These are phyloP conservation scores for Steatocranus sp. DNA, from an alignment of 2,797 vertebrate genomes.

Conservation along the genomic window DNA sequence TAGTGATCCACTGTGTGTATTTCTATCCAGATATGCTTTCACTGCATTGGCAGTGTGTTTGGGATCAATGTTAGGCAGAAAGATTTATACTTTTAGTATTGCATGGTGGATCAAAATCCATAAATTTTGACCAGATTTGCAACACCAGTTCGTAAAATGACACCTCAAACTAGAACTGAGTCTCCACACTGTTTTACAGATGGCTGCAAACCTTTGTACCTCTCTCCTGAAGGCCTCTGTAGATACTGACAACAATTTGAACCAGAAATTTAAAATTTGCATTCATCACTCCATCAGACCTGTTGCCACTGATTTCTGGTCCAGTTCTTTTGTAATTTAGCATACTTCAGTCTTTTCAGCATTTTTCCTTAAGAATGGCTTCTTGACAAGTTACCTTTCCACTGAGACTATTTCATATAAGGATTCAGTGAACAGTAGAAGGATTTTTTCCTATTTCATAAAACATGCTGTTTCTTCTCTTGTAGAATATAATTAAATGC, in stretches of 20 bases:
- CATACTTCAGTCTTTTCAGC: neutral
- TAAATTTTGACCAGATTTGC: neutral
- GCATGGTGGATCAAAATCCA: neutral
- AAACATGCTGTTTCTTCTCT: neutral
- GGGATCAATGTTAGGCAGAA: rapidly evolving
- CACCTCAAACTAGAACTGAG: neutral
- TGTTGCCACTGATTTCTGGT: neutral
- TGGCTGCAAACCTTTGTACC: neutral
- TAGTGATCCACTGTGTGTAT: neutral
- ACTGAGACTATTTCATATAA: neutral
- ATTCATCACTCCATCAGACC: neutral
- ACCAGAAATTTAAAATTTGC: neutral
- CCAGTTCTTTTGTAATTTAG: neutral
- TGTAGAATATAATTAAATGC: neutral
- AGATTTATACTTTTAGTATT: neutral
- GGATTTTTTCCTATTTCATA: neutral
- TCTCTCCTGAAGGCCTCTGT: neutral
- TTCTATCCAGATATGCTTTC: neutral
- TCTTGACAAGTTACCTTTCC: neutral
- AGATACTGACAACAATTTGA: neutral
- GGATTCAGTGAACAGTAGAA: neutral
- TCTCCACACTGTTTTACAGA: neutral
- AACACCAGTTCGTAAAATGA: neutral
- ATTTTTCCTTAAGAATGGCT: neutral
- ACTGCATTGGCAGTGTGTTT: neutral